These are phyloP conservation scores for Calcarius lapponicus DNA, from an alignment of 2,797 vertebrate species.

Conservation along the genomic window DNA sequence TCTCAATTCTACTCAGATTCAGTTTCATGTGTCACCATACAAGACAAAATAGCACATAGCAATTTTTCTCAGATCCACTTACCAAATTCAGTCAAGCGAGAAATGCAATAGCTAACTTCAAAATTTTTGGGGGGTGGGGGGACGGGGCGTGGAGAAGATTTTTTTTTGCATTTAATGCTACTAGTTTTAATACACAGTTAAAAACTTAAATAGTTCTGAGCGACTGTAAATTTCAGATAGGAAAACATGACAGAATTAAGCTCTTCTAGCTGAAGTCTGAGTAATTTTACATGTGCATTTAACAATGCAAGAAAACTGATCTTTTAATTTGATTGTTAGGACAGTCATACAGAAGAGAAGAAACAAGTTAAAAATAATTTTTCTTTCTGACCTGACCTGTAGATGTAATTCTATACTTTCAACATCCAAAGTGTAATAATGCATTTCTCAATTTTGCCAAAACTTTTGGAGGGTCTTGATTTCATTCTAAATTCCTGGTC, in stretches of 20 bases:
- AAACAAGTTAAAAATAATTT: neutral
- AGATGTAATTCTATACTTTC: neutral
- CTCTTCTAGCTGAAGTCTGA: neutral
- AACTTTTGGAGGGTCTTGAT: neutral
- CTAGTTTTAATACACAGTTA: neutral
- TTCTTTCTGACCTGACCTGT: neutral
- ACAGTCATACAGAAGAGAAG: neutral
- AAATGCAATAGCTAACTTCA: neutral
- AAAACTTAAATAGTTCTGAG: neutral
- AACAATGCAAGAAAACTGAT: neutral
- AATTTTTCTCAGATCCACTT: neutral
- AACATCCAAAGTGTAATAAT: neutral
- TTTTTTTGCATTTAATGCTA: neutral
- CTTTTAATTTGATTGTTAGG: neutral
- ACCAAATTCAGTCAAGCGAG: neutral
- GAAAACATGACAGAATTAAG: neutral
- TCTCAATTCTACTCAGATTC: neutral
- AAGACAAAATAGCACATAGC: too few species aligned
- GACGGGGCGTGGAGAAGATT: neutral
- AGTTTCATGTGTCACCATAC: neutral
- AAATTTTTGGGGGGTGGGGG: neutral
- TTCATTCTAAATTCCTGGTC: neutral
- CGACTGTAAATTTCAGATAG: neutral
- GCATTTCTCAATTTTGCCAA: neutral
- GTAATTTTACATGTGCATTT: neutral